Evolutionary conservation across 1,140 invertebrate genomes (phyloP).

Genomic region (Caerostris extrusa): DNA sequence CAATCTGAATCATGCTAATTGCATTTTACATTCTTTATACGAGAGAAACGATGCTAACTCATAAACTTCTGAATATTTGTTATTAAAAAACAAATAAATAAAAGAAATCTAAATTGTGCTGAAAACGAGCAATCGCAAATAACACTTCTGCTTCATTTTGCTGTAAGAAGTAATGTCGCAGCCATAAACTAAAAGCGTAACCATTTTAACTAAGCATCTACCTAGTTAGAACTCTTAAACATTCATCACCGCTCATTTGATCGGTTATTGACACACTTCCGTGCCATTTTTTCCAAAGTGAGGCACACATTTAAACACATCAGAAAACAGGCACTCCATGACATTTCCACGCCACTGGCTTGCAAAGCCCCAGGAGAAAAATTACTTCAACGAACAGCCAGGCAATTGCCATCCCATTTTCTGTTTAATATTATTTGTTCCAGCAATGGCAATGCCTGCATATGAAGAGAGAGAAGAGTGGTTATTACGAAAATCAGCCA

Average conservation of each 20-base stretch:
- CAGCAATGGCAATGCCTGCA: not conserved
- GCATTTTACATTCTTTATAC: no score
- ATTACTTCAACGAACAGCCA: constrained; percentile 5
- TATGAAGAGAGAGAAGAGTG: not conserved
- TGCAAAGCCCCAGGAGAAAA: constrained; percentile 23
- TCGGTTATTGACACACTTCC: not conserved
- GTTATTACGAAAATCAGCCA: constrained; percentile 48
- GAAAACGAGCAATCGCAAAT: not conserved
- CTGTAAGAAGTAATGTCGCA: not conserved
- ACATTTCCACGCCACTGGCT: constrained; percentile 1
- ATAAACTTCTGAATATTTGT: not conserved
- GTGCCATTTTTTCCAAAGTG: not conserved
- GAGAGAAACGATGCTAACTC: not conserved
- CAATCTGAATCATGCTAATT: no score
- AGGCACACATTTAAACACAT: constrained; percentile 11
- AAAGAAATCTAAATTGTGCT: not conserved
- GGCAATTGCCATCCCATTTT: constrained; percentile 29
- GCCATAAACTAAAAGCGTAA: not conserved
- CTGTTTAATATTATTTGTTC: constrained; percentile 48
- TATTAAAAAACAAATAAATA: not conserved
- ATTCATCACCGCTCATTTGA: constrained; percentile 13
- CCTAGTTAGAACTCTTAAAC: not conserved
- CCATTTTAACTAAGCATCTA: not conserved
- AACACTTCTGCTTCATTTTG: not conserved
- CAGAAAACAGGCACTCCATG: constrained; percentile 16